These are phyloP conservation scores for Brassicogethes aeneus DNA, from an alignment of 2,888 invertebrate genomes.

Conservation along the genomic window DNA sequence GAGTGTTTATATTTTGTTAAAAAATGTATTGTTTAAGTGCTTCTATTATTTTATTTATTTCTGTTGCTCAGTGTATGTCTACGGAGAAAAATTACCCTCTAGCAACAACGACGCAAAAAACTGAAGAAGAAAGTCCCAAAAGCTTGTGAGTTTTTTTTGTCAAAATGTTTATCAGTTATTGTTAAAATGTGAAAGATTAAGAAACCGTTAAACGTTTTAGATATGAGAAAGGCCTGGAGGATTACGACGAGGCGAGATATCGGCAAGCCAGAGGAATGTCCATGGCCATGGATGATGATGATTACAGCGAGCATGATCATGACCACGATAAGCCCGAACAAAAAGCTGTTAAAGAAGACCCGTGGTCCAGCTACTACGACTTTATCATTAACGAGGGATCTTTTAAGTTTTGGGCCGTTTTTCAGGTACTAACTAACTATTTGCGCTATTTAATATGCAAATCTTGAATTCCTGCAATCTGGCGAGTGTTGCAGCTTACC, in stretches of 20 bases:
- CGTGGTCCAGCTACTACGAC: constrained; percentile 76
- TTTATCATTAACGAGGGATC: constrained; percentile 82
- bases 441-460: neutral
- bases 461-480: too few relatives aligned
- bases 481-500: too few relatives aligned
- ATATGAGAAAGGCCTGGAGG: constrained; percentile 33
- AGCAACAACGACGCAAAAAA: constrained; percentile 24
- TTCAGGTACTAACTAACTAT: constrained; percentile 52
- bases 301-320: constrained; percentile 25
- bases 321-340: constrained; percentile 43
- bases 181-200: too few relatives aligned
- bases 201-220: constrained; percentile 14
- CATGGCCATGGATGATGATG: constrained; percentile 44
- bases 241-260: constrained; percentile 33
- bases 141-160: neutral
- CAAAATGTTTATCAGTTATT: neutral
- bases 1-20: too few relatives aligned
- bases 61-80: constrained; percentile 11
- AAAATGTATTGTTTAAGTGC: neutral
- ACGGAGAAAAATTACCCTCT: constrained; percentile 20
- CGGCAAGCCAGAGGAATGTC: constrained; percentile 39
- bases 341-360: constrained; percentile 56
- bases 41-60: constrained; percentile 9
- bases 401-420: constrained; percentile 82
- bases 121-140: constrained; percentile 5